Conservation (phyloP, 2,888 invertebrate species). For the Rhagophthalmus giganteus region DNA sequence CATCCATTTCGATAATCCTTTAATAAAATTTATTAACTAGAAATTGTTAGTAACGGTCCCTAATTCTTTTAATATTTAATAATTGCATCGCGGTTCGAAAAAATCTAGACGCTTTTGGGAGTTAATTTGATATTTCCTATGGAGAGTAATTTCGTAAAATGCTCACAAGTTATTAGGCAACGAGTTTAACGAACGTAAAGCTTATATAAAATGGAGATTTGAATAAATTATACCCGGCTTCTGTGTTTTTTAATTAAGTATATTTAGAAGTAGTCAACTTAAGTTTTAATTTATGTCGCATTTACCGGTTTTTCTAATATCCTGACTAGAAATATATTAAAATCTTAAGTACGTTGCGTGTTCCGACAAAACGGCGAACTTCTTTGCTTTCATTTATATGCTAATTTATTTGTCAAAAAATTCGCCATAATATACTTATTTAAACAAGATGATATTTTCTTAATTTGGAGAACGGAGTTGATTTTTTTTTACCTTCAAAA, state of each 20-base stretch:
- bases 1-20: slow-evolving; percentile 5
- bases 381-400: slow-evolving; percentile 27
- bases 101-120: slow-evolving; percentile 2
- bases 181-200: slow-evolving; percentile 19
- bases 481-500: too few relatives aligned
- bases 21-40: slow-evolving; percentile 4
- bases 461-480: too few relatives aligned
- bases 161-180: slow-evolving; percentile 14
- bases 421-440: slow-evolving; percentile 24
- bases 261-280: slow-evolving; percentile 32
- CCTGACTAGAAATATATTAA: slow-evolving; percentile 28
- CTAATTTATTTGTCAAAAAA: slow-evolving; percentile 28
- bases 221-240: slow-evolving; percentile 33
- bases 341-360: slow-evolving; percentile 26
- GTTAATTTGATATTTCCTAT: slow-evolving; percentile 10
- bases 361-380: slow-evolving; percentile 23
- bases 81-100: slow-evolving; percentile 12
- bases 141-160: slow-evolving; percentile 3
- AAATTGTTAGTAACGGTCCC: slow-evolving; percentile 9
- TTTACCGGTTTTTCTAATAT: slow-evolving; percentile 30
- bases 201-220: slow-evolving; percentile 28
- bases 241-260: slow-evolving; percentile 33
- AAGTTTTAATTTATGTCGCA: slow-evolving; percentile 31
- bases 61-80: slow-evolving; percentile 11
- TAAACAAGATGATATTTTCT: slow-evolving; percentile 17